Base-by-base conservation (phyloP, 2,888 invertebrate species). In the Phoenoteleia sp. region DNA sequence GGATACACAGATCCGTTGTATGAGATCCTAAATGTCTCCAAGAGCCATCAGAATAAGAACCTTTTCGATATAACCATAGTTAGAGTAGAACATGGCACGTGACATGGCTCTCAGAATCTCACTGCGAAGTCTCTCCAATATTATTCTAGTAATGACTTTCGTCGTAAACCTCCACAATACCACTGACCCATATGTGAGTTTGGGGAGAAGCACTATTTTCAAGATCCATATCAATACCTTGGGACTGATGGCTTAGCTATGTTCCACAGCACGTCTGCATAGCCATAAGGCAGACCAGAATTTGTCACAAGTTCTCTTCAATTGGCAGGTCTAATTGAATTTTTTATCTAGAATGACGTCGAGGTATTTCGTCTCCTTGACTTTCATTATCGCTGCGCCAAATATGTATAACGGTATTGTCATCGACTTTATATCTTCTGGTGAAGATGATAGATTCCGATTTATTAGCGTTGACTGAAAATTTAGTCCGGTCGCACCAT, bases 131-230 rank as follows among this genome's bases (percentile, higher is more conserved):
- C n/a, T n/a, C n/a, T n/a, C n/a, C n/a, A n/a, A n/a, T n/a, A n/a
- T n/a, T n/a, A n/a, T n/a, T n/a, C n/a, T n/a, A n/a, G n/a, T n/a
- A n/a, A n/a, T n/a, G n/a, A n/a, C n/a, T n/a, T n/a, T n/a, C n/a
- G n/a, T n/a, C n/a, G n/a, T n/a, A n/a, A n/a, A n/a, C n/a, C n/a
- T 67, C 49, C 67, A 67, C 49, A 33, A 67, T 36, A 67, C 52
- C 1, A 52, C 52, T 11, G 67, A n/a, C 19, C 33, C 49, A 9
- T 52, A 52, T 3, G 52, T 36, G 1, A 58, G 19, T 58, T 36
- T 58, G 11, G 58, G 36, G 7, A 36, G 36, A 13, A 33, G 21
- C 0, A 71, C n/a, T 5, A 19, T 19, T 4, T 33, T n/a, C 0
- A 71, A 5, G 6, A 45, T 58, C 58, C 58, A 71, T 19, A 71